Conservation (phyloP, 2,888 invertebrate genomes). For the Ennomos erosarius region DNA sequence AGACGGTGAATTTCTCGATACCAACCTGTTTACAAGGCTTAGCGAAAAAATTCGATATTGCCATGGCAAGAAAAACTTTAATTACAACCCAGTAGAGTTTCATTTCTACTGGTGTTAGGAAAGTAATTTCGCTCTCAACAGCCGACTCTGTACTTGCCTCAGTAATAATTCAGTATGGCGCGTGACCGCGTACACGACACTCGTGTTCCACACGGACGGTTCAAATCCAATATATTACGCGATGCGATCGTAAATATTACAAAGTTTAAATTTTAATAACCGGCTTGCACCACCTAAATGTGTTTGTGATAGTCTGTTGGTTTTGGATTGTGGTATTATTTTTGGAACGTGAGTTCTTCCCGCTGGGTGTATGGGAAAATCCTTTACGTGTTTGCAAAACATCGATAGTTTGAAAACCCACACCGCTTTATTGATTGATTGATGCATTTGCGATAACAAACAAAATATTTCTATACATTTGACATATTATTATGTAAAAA, state of each 20-base stretch:
- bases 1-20: slow-evolving; percentile 71
- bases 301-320: slow-evolving; percentile 39
- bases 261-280: slow-evolving; percentile 50
- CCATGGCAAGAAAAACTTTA: slow-evolving; percentile 57
- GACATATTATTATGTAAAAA: not conserved
- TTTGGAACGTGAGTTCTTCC: slow-evolving; percentile 53
- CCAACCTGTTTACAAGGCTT: slow-evolving; percentile 65
- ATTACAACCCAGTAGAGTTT: slow-evolving; percentile 49
- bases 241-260: slow-evolving; percentile 59
- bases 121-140: slow-evolving; percentile 79
- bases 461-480: not conserved
- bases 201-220: slow-evolving; percentile 50
- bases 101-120: slow-evolving; percentile 60
- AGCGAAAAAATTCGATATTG: slow-evolving; percentile 54
- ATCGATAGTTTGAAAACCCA: slow-evolving; percentile 36
- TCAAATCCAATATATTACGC: slow-evolving; percentile 44
- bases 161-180: slow-evolving; percentile 76
- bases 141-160: slow-evolving; percentile 60
- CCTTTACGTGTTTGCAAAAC: slow-evolving; percentile 57
- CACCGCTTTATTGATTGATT: not conserved
- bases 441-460: not conserved
- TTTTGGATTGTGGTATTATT: slow-evolving; percentile 54
- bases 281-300: slow-evolving; percentile 44
- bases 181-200: slow-evolving; percentile 67
- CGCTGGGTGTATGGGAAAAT: slow-evolving; percentile 45